phyloP scores from a whole-genome alignment of 2,888 invertebrate species.

The Phyllotreta cruciferae region DNA sequence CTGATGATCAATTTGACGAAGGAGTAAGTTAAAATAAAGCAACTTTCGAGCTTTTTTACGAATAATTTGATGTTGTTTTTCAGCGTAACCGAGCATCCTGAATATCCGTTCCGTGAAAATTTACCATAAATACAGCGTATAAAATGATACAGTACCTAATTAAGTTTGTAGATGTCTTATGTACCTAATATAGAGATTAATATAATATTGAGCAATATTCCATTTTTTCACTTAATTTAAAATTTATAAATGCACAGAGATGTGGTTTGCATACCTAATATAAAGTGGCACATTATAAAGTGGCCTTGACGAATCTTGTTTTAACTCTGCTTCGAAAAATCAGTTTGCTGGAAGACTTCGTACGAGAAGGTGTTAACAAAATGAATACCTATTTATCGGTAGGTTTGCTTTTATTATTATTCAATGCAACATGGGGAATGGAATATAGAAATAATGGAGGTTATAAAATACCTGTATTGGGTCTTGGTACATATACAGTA shows the following conservation, averaged over 20 bases:
- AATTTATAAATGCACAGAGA: neutral
- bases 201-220: too few species aligned
- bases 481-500: conserved; percentile 17
- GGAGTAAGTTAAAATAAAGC: conserved; percentile 29
- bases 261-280: neutral
- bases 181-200: too few species aligned
- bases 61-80: too few species aligned
- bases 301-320: conserved; percentile 1
- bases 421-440: conserved; percentile 37
- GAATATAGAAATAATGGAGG: conserved; percentile 18
- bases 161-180: too few species aligned
- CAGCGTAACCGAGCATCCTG: too few species aligned
- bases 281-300: neutral
- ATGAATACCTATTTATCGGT: neutral
- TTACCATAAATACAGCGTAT: too few species aligned
- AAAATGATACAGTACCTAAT: too few species aligned
- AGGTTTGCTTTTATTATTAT: neutral
- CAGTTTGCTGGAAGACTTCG: conserved; percentile 1
- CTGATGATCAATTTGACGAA: conserved; percentile 62
- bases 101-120: too few species aligned
- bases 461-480: conserved; percentile 21
- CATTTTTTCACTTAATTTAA: too few species aligned
- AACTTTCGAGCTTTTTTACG: neutral
- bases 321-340: neutral
- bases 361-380: neutral